A percentile compares a stretch with the other conserved stretches of the same genome.
Evolutionary conservation across 2,888 invertebrate genomes (phyloP).

Genomic region (Terebella lapidaria): DNA sequence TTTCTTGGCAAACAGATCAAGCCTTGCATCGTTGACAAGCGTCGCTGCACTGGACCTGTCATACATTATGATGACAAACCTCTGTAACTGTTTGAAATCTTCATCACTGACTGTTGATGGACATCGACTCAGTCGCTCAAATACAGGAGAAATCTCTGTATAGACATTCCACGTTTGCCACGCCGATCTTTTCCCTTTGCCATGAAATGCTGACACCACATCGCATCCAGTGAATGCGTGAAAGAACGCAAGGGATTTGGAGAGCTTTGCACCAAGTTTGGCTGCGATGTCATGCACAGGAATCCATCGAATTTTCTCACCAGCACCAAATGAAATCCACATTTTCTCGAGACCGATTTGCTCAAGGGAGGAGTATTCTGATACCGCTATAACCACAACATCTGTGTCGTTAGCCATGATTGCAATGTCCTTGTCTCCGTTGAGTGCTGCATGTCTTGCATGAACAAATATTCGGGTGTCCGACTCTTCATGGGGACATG

Average conservation of each 20-base stretch:
- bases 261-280: slow-evolving; percentile 19
- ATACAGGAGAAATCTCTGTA: slow-evolving; percentile 18
- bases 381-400: slow-evolving; percentile 11
- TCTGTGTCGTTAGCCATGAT: slow-evolving; percentile 15
- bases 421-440: slow-evolving; percentile 12
- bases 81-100: slow-evolving; percentile 21
- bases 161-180: slow-evolving; percentile 26
- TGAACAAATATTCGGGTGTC: slow-evolving; percentile 20
- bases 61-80: slow-evolving; percentile 26
- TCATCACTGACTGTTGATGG: slow-evolving; percentile 12
- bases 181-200: slow-evolving; percentile 26
- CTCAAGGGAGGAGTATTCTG: slow-evolving; percentile 5
- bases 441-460: slow-evolving; percentile 10
- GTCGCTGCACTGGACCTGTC: slow-evolving; percentile 21
- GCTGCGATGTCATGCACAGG: slow-evolving; percentile 21
- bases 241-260: slow-evolving; percentile 20
- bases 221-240: slow-evolving; percentile 31
- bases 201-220: slow-evolving; percentile 23
- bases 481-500: slow-evolving; percentile 24
- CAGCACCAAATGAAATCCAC: slow-evolving; percentile 25
- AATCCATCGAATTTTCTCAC: slow-evolving; percentile 20
- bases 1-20: slow-evolving; percentile 28
- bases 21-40: slow-evolving; percentile 22
- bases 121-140: slow-evolving; percentile 11
- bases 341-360: slow-evolving; percentile 16